phyloP scores from a whole-genome alignment of 1,140 invertebrate genomes.

The Aleiodes sp. region DNA sequence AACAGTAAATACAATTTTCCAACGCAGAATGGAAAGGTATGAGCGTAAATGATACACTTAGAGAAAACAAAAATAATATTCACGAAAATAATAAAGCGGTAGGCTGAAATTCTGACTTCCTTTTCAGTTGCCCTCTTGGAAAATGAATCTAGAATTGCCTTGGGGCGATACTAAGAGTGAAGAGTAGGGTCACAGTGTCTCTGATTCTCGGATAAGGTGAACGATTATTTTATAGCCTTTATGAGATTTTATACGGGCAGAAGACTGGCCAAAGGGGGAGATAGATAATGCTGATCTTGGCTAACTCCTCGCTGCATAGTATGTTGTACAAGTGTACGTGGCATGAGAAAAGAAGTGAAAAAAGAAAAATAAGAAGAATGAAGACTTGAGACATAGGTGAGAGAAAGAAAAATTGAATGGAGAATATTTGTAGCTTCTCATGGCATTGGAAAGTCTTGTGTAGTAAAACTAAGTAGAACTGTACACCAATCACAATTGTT shows the following conservation, averaged over 20 bases:
- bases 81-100: neutral
- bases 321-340: neutral
- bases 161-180: neutral
- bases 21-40: neutral
- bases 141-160: neutral
- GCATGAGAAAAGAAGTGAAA: neutral
- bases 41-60: neutral
- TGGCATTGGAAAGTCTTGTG: no score
- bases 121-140: neutral
- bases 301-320: neutral
- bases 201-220: conserved; percentile 22
- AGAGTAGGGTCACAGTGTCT: conserved; percentile 1
- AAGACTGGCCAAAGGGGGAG: neutral
- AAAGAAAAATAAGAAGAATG: neutral
- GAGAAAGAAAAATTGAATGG: no score
- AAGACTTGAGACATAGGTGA: neutral
- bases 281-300: neutral
- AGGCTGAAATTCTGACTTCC: neutral
- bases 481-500: neutral
- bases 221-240: conserved; percentile 33
- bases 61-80: neutral
- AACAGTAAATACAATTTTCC: no score
- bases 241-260: conserved; percentile 21
- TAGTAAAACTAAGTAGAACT: no score
- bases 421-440: no score